Evolutionary conservation across 2,113 vertebrate genomes (phyloP), one percentile per base, ranked within the genome.

Genomic region (Opisthocomus hoazin): DNA sequence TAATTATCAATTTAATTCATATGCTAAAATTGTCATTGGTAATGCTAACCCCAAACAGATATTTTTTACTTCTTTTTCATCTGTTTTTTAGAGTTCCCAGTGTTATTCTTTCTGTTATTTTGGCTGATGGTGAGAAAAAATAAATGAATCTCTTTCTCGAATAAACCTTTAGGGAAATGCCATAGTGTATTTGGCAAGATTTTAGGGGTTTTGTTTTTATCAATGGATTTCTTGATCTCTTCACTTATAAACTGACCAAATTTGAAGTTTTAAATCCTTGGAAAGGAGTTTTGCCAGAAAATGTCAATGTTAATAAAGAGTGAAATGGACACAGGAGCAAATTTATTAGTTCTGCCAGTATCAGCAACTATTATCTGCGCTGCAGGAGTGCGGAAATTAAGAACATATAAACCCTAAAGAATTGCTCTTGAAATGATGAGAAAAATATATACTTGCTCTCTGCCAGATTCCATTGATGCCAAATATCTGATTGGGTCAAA

Each of bases 181-280:
- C 27, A n/a, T 46, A 82, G 56, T 54, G 64, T 70, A 81, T 89
- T 75, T 93, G 77, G 80, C 68, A 94, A 95, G 56, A 26, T 81
- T 93, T 91, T 90, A 30, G 46, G 57, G 41, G 75, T 84, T 89
- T 96, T 94, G 29, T 68, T 92, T 96, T 68, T 87, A 93, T 87
- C 56, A 61, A 36, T 71, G 41, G 45, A 83, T 92, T 93, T 92
- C 50, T 93, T 89, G 53, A 92, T 87, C 71, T 81, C 57, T 87
- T 89, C 26, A n/a, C 41, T 92, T 91, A 74, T 68, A 84, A 94
- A 83, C 27, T 91, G 68, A 81, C 43, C 36, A 93, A 45, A 94
- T 86, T 46, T 46, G 48, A 80, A 75, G 51, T 13, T 26, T 45
- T 87, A 80, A 92, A 77, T 94, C 27, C 20, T 84, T 87, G 36